Percentiles rank a stretch among this genome's conserved stretches.
Conservation (phyloP, 1,140 invertebrate genomes). For the Drosophila nannoptera region DNA sequence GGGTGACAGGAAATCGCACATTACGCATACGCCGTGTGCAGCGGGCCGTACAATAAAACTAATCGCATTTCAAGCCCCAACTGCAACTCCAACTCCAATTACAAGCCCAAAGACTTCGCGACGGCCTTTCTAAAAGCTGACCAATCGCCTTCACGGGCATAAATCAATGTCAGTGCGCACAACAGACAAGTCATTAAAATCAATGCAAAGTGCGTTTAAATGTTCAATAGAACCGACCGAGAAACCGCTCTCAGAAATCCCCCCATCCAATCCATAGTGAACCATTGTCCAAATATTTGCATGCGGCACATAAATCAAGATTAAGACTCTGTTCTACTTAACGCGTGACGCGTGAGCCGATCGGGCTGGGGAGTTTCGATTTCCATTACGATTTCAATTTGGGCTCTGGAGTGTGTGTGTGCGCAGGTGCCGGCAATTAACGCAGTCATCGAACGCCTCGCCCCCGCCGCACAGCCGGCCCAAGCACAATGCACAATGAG, state of each 20-base stretch:
- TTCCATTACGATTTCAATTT: constrained; percentile 10
- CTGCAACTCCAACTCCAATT: constrained; percentile 32
- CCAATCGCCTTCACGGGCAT: constrained; percentile 40
- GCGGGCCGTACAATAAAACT: constrained; percentile 26
- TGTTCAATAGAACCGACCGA: constrained; percentile 43
- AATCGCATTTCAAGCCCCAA: neutral
- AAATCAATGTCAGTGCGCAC: constrained; percentile 55
- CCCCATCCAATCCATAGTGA: too few relatives aligned
- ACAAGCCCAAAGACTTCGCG: constrained; percentile 37
- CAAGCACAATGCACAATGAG: constrained; percentile 21
- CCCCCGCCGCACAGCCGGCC: constrained; percentile 28
- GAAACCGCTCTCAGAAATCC: too few relatives aligned
- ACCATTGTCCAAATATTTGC: constrained; percentile 72
- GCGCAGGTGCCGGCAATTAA: constrained; percentile 60
- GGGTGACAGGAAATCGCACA: constrained; percentile 41
- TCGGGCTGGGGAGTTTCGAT: constrained; percentile 4
- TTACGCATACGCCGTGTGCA: constrained; percentile 65
- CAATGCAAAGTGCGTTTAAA: constrained; percentile 67
- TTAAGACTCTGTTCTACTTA: constrained; percentile 66
- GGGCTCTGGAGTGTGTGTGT: constrained; percentile 14
- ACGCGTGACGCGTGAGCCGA: constrained; percentile 27
- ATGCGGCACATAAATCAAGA: constrained; percentile 68
- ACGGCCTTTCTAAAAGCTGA: constrained; percentile 48
- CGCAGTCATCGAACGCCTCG: constrained; percentile 42
- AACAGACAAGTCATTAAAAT: constrained; percentile 64